Conservation (phyloP, 2,888 invertebrate species). For the Drosophila mayaguana region DNA sequence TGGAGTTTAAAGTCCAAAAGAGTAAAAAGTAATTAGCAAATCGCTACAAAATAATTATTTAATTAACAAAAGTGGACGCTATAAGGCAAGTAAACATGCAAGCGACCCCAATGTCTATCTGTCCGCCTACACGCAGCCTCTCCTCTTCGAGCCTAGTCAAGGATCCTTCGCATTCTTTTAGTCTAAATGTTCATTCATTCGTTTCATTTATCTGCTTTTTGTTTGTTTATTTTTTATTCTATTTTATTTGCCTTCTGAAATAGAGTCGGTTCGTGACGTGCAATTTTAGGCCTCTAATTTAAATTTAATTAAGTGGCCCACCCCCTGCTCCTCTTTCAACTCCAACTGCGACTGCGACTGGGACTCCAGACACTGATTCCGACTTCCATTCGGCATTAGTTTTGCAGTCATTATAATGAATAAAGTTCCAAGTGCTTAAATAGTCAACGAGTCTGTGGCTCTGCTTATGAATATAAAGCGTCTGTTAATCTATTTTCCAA, state of each 20-base stretch:
- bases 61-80: conserved; percentile 75
- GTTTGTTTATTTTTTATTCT: conserved; percentile 19
- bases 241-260: conserved; percentile 54
- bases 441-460: conserved; percentile 17
- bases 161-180: conserved; percentile 44
- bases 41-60: conserved; percentile 81
- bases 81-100: conserved; percentile 17
- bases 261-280: conserved; percentile 63
- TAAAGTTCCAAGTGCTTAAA: conserved; percentile 66
- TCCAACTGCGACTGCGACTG: background rate
- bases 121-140: background rate
- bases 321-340: conserved; percentile 24
- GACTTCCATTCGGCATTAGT: conserved; percentile 49
- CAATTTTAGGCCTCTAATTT: conserved; percentile 78
- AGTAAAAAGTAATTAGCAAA: conserved; percentile 75
- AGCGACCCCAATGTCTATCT: conserved; percentile 11
- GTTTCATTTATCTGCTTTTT: conserved; percentile 63
- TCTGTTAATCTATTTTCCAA: conserved; percentile 75
- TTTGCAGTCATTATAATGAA: conserved; percentile 71
- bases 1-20: conserved; percentile 27
- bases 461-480: conserved; percentile 75
- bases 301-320: conserved; percentile 79
- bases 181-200: conserved; percentile 73
- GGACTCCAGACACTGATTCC: background rate
- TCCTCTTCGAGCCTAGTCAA: conserved; percentile 1